Evolutionary conservation across 2,888 invertebrate genomes (phyloP).

Genomic region (Ferrisia virgata): DNA sequence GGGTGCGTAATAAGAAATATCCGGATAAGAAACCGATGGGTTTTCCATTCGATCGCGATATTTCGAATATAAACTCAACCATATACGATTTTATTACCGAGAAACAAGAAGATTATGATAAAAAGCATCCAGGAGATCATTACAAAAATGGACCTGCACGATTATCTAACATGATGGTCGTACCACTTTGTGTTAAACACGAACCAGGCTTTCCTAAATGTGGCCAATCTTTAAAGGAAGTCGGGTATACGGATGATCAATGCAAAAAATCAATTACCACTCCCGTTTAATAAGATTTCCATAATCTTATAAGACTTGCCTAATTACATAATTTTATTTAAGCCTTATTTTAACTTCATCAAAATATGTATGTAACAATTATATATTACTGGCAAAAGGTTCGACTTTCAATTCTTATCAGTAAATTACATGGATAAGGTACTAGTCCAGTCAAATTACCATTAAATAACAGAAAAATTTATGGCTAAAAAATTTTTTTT

Average conservation of each 20-base stretch:
- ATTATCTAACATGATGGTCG: not conserved
- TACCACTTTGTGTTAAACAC: not conserved
- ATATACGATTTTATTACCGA: not conserved
- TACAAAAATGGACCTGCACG: not conserved
- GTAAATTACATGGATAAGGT: too few relatives aligned
- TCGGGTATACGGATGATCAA: not conserved
- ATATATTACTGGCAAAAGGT: too few relatives aligned
- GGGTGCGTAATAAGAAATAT: slow-evolving; percentile 70
- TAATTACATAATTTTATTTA: too few relatives aligned
- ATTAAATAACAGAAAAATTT: too few relatives aligned
- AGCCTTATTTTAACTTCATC: too few relatives aligned
- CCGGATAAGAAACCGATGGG: slow-evolving; percentile 82
- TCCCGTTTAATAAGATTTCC: too few relatives aligned
- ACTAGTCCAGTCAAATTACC: too few relatives aligned
- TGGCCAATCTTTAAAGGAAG: not conserved
- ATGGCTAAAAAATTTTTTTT: too few relatives aligned
- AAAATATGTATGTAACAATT: too few relatives aligned
- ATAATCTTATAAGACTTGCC: too few relatives aligned
- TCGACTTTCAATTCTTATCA: too few relatives aligned
- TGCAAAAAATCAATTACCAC: not conserved
- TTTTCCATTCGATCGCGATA: slow-evolving; percentile 69
- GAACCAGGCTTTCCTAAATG: not conserved
- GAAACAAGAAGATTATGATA: not conserved
- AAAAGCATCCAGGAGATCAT: not conserved
- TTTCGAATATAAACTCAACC: not conserved